Base-by-base conservation (phyloP, 2,797 vertebrate species). In the Oreonectes daqikongensis region DNA sequence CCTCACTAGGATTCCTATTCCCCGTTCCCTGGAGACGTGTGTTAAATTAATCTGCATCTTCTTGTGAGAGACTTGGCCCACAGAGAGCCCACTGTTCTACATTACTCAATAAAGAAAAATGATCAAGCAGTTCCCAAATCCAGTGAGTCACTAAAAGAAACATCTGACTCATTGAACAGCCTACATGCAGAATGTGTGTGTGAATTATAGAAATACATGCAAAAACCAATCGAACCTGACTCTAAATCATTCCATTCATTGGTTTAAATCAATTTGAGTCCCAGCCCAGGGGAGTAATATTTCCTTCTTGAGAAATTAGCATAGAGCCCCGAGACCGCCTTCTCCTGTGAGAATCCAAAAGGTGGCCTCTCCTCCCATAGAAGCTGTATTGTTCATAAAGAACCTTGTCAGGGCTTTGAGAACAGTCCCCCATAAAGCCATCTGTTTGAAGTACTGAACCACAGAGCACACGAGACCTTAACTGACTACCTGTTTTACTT, bases 1-100 rank as follows among this genome's bases (percentile, higher is more conserved):
- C 69, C 69, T 70, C 52, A 61, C 52, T 40, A 20, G 67, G 40
- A 76, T 66, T 79, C 15, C 61, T 40, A 72, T 48, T 46, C 75
- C 79, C 69, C 1, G 38, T 48, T 46, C 80, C 79, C 72, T 3
- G 38, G 69, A 75, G 52, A 69, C 55, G 14, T 55, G 69, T 42
- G 65, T 42, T 75, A 67, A 79, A 82, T 73, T 79, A 81, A 82
- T 81, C 59, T 63, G 72, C 60, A 75, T 66, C 72, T 50, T 74
- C 50, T 52, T 32, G 42, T 55, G 52, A 77, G 75, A 77, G 28
- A 60, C 59, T 28, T 61, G 22, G 35, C 30, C 67, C 42, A 63
- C 66, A 71, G 55, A 63, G 57, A 48, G 65, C 55, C 20, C 26
- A 30, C 64, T 76, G 55, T 52, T 76, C 55, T 61, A 73, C 66